Evolutionary conservation across 2,113 vertebrate genomes (phyloP).

Genomic region (Phrynosoma platyrhinos): DNA sequence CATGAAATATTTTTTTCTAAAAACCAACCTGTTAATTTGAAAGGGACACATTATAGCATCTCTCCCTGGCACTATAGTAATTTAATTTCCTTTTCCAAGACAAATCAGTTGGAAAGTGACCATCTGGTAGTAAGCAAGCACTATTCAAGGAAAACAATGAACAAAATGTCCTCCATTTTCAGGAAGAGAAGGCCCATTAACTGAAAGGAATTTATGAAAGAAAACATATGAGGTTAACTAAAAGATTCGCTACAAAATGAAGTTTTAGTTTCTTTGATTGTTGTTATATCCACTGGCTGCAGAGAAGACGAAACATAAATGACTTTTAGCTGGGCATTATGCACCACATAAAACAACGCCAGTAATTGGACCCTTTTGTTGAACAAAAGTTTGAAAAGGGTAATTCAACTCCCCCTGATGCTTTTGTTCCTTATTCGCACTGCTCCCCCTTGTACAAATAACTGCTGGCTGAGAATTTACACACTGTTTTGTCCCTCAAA

Average conservation of each 20-base stretch:
- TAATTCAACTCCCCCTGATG: conserved; percentile 38
- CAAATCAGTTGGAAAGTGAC: conserved; percentile 92
- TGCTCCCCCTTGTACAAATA: conserved; percentile 51
- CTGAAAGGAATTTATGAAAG: conserved; percentile 63
- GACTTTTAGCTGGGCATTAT: background rate
- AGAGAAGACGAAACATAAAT: conserved; percentile 41
- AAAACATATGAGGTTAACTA: conserved; percentile 51
- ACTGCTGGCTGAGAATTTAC: conserved; percentile 48
- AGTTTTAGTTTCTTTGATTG: conserved; percentile 47
- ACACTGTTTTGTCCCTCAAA: conserved; percentile 64
- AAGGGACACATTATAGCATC: conserved; percentile 78
- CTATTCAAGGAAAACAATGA: conserved; percentile 83
- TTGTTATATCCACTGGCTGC: conserved; percentile 37
- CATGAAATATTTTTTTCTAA: conserved; percentile 69
- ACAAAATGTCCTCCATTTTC: conserved; percentile 79
- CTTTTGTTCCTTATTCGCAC: conserved; percentile 47
- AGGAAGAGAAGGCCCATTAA: conserved; percentile 76
- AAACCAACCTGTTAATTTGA: conserved; percentile 80
- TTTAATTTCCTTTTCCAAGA: conserved; percentile 87
- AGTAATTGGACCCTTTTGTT: conserved; percentile 34
- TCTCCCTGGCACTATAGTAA: conserved; percentile 84
- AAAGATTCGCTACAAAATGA: conserved; percentile 56
- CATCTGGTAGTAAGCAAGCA: conserved; percentile 84
- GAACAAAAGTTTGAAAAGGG: conserved; percentile 25
- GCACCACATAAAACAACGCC: background rate